Percentiles rank a stretch among this genome's conserved stretches.
These are phyloP conservation scores for Campoletis raptor DNA, from an alignment of 2,888 invertebrate genomes.

Conservation along the genomic window DNA sequence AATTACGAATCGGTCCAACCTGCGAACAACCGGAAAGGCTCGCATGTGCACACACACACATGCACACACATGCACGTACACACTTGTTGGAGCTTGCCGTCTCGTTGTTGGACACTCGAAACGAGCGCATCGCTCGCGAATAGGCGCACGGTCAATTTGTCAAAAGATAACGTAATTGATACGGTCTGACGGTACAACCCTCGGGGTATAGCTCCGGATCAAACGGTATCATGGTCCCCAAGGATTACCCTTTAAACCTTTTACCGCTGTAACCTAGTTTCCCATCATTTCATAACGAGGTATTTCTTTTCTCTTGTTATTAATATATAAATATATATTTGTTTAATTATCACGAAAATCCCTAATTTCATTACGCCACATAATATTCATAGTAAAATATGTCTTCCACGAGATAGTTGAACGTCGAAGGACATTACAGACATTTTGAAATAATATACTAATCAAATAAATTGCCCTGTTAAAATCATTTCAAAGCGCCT, in stretches of 20 bases:
- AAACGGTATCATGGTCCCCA: constrained; percentile 40
- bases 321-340: neutral
- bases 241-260: constrained; percentile 28
- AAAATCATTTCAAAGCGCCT: constrained; percentile 7
- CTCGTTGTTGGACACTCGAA: constrained; percentile 41
- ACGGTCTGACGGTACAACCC: constrained; percentile 56
- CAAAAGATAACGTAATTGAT: constrained; percentile 68
- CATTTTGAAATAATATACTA: neutral
- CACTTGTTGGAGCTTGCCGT: constrained; percentile 20
- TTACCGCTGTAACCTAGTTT: constrained; percentile 40
- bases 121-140: constrained; percentile 44
- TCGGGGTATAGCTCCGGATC: constrained; percentile 43
- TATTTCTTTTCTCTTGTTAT: neutral
- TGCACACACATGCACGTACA: constrained; percentile 10
- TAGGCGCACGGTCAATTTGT: constrained; percentile 62
- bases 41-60: neutral
- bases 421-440: too few species aligned
- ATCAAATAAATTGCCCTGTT: neutral
- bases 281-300: constrained; percentile 5
- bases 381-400: neutral
- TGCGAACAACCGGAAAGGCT: constrained; percentile 25
- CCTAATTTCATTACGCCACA: neutral
- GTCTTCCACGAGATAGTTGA: too few species aligned
- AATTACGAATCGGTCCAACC: constrained; percentile 38
- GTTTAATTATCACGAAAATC: neutral